A percentile compares a stretch with the other conserved stretches of the same genome.
These are phyloP conservation scores for Caenorhabditis inopinata DNA, from an alignment of 1,140 invertebrate species.

Conservation along the genomic window DNA sequence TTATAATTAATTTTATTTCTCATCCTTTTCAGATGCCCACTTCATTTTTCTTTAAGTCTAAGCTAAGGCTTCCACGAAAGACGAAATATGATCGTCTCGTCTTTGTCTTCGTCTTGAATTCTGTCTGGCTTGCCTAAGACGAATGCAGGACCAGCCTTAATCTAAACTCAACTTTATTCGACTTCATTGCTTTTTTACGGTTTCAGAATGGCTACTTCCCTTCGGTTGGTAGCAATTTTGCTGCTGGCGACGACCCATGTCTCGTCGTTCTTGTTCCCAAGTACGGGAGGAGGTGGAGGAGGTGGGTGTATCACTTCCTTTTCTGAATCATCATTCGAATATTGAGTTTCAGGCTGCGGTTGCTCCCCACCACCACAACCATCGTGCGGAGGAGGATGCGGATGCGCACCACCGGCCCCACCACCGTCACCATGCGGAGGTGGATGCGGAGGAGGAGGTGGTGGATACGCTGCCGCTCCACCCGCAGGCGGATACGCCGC, in stretches of 20 bases:
- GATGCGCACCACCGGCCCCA: no score
- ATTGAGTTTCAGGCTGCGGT: background rate
- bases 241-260: slow-evolving; percentile 21
- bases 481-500: no score
- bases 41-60: no score
- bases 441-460: background rate
- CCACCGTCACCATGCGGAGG: background rate
- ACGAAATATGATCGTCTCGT: no score
- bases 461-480: background rate
- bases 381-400: background rate
- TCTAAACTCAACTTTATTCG: background rate
- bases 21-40: background rate
- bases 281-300: slow-evolving; percentile 13
- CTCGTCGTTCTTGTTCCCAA: slow-evolving; percentile 31
- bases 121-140: no score
- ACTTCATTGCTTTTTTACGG: background rate
- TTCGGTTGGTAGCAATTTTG: slow-evolving; percentile 23
- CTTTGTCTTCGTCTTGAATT: no score
- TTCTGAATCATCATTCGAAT: background rate
- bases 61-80: no score
- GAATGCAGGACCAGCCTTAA: no score
- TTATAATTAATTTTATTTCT: slow-evolving; percentile 2
- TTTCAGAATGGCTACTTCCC: slow-evolving; percentile 31
- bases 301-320: background rate
- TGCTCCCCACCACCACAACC: background rate